phyloP scores from a whole-genome alignment of 2,113 vertebrate species.

The Mastomys natalensis region DNA sequence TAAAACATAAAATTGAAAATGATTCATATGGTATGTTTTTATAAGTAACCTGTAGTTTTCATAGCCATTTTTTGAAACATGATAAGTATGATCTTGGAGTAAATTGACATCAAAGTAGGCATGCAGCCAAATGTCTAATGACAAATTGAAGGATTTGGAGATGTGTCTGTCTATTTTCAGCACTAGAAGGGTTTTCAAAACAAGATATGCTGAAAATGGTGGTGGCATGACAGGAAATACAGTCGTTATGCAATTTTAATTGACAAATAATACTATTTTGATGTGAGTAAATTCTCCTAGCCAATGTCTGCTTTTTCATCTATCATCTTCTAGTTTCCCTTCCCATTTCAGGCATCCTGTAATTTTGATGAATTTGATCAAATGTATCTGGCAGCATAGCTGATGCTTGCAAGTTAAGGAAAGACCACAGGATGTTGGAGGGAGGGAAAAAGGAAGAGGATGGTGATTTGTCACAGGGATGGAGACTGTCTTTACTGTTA shows the following conservation, averaged over 20 bases:
- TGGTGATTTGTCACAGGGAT: slow-evolving; percentile 83
- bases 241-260: slow-evolving; percentile 86
- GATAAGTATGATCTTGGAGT: slow-evolving; percentile 86
- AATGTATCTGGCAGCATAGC: slow-evolving; percentile 69
- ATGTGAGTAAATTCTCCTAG: slow-evolving; percentile 82
- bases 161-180: slow-evolving; percentile 86
- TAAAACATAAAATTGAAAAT: slow-evolving; percentile 86
- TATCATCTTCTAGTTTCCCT: slow-evolving; percentile 59
- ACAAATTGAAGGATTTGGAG: slow-evolving; percentile 88
- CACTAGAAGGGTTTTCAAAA: slow-evolving; percentile 88
- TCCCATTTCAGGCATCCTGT: slow-evolving; percentile 59
- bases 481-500: slow-evolving; percentile 83
- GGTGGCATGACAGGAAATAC: slow-evolving; percentile 80
- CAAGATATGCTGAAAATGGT: slow-evolving; percentile 84
- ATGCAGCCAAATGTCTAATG: slow-evolving; percentile 89
- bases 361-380: slow-evolving; percentile 80
- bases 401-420: slow-evolving; percentile 71
- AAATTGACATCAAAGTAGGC: slow-evolving; percentile 88
- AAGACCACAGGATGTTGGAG: slow-evolving; percentile 59
- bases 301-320: slow-evolving; percentile 78
- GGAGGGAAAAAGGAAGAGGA: background rate
- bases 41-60: slow-evolving; percentile 86
- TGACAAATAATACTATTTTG: slow-evolving; percentile 86
- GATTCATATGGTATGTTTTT: slow-evolving; percentile 83
- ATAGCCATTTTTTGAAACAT: slow-evolving; percentile 85